phyloP scores from a whole-genome alignment of 2,113 vertebrate genomes.

The Taxidea taxus region DNA sequence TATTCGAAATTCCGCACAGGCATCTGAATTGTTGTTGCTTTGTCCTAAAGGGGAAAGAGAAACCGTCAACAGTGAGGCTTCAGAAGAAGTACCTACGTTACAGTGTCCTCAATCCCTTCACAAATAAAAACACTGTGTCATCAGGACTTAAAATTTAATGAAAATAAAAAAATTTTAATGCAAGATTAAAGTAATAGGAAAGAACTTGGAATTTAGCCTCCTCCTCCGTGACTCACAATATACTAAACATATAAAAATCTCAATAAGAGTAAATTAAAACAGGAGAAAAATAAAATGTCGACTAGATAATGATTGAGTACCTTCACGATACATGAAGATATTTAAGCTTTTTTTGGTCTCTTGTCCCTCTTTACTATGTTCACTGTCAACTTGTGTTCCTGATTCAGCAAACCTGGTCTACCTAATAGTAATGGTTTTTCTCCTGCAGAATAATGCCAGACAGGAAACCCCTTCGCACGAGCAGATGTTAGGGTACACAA shows the following conservation, averaged over 20 bases:
- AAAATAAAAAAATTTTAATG: background rate
- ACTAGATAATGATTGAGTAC: background rate
- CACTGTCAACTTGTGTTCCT: background rate
- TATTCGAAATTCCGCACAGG: conserved; percentile 94
- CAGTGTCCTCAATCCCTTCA: background rate
- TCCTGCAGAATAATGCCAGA: background rate
- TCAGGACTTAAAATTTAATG: background rate
- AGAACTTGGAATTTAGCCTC: background rate
- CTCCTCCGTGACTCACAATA: background rate
- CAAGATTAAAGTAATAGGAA: background rate
- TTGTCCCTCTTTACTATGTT: background rate
- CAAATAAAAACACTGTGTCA: background rate
- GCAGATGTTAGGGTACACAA: background rate
- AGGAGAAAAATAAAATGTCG: background rate
- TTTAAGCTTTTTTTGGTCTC: background rate
- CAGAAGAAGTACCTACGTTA: background rate
- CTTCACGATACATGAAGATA: background rate
- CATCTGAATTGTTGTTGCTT: conserved; percentile 92
- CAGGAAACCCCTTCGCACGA: background rate
- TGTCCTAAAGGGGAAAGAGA: conserved; percentile 79
- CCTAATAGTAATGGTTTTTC: background rate
- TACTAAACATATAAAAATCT: background rate
- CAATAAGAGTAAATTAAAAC: background rate
- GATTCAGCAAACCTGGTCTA: background rate
- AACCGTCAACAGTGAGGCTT: background rate